Conservation (phyloP, 2,113 vertebrate genomes). For the Bambusicola thoracicus region DNA sequence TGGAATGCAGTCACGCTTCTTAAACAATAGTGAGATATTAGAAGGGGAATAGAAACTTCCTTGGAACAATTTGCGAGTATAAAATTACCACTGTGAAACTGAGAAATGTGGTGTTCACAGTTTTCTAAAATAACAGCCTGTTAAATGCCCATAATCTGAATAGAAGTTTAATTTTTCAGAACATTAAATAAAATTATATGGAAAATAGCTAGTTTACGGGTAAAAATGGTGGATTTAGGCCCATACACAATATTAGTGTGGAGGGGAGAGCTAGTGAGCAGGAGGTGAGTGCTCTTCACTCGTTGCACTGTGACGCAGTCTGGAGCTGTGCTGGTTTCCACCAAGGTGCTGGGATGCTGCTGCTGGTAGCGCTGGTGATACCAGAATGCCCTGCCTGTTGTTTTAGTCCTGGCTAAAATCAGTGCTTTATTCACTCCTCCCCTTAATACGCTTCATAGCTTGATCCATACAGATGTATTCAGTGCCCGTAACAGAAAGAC, state of each 20-base stretch:
- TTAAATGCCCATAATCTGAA: neutral
- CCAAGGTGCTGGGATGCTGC: neutral
- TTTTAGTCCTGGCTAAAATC: neutral
- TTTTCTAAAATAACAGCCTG: neutral
- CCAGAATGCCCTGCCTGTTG: neutral
- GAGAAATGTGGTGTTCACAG: neutral
- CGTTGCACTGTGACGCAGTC: rapidly evolving
- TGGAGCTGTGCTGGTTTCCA: neutral
- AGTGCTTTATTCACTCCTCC: neutral
- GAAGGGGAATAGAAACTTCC: neutral
- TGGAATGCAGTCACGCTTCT: neutral
- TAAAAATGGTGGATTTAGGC: neutral
- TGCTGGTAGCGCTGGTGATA: neutral
- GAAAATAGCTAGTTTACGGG: neutral
- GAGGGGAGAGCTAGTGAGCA: neutral
- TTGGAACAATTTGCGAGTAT: neutral
- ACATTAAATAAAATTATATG: neutral
- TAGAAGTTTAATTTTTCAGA: neutral
- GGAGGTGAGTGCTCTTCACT: neutral
- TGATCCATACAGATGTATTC: neutral
- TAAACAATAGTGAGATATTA: neutral
- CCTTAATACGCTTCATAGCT: neutral
- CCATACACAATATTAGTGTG: neutral
- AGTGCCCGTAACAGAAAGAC: neutral
- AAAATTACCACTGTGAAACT: neutral